Evolutionary conservation across 2,888 invertebrate species (phyloP).

Genomic region (Synergus itoensis): DNA sequence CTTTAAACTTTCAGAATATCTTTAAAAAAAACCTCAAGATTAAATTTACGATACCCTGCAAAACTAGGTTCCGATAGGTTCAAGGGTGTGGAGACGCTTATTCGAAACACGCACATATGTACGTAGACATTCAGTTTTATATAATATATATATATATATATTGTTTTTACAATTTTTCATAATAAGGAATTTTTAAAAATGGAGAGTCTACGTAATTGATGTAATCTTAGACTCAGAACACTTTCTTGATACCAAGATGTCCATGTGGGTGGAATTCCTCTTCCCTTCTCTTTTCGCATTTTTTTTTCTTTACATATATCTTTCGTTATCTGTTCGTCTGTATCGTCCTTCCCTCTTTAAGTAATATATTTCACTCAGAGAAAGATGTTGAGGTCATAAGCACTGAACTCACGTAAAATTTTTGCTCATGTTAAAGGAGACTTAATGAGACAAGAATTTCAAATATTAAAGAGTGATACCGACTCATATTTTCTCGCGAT

Average conservation of each 20-base stretch:
- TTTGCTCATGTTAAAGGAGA: background rate
- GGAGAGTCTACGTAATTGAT: background rate
- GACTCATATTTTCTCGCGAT: background rate
- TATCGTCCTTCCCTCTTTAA: background rate
- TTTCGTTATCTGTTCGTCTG: background rate
- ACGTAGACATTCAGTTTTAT: no score
- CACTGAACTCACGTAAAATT: background rate
- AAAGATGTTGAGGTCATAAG: background rate
- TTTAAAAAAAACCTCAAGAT: no score
- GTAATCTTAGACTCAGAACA: background rate
- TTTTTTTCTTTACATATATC: background rate
- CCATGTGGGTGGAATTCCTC: conserved; percentile 2
- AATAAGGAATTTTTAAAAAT: background rate
- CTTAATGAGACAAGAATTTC: background rate
- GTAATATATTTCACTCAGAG: background rate
- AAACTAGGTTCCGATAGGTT: no score
- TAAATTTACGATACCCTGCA: no score
- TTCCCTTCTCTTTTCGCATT: background rate
- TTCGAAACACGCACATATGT: no score
- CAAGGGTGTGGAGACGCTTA: no score
- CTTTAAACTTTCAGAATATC: no score
- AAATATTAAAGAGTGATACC: background rate
- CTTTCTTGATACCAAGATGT: background rate
- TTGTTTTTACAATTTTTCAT: no score
- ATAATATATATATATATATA: no score